A percentile compares a stretch with the other conserved stretches of the same genome.
phyloP scores from a whole-genome alignment of 1,140 invertebrate species.

The Pygmarrhopalites habei region DNA sequence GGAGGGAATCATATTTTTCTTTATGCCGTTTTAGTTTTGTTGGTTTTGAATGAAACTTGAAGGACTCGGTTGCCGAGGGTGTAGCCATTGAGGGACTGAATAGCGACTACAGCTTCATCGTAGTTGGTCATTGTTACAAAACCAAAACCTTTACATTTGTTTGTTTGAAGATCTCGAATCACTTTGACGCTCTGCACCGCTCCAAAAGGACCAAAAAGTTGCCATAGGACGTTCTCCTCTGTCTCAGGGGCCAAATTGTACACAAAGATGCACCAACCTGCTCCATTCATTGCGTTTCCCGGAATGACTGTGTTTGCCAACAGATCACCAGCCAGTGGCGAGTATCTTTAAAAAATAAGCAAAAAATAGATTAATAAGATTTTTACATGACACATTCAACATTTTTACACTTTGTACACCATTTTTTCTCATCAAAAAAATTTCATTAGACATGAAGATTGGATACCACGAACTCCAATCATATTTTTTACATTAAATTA shows the following conservation, averaged over 20 bases:
- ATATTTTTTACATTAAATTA: too few species aligned
- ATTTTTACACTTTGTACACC: too few species aligned
- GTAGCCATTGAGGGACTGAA: constrained; percentile 95
- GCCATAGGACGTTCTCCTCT: constrained; percentile 97
- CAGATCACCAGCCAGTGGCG: constrained; percentile 84
- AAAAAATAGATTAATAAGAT: too few species aligned
- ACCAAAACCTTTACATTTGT: constrained; percentile 99
- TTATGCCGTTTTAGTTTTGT: constrained; percentile 85
- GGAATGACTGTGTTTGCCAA: constrained; percentile 79
- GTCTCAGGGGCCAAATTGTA: constrained; percentile 97
- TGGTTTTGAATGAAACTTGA: constrained; percentile 97
- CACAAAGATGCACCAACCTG: constrained; percentile 97
- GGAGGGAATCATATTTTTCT: not conserved
- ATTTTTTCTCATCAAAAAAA: too few species aligned
- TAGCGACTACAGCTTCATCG: constrained; percentile 94
- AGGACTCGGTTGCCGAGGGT: constrained; percentile 93
- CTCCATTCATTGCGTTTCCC: constrained; percentile 69
- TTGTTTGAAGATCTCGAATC: constrained; percentile 92
- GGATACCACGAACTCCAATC: too few species aligned
- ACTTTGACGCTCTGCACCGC: constrained; percentile 98
- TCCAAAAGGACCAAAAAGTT: constrained; percentile 97
- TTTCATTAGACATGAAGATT: too few species aligned
- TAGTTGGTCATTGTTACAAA: constrained; percentile 99
- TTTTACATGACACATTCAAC: too few species aligned
- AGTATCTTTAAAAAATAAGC: constrained; percentile 62